Base-by-base conservation (phyloP, 1,140 invertebrate genomes). In the Semibalanus balanoides region DNA sequence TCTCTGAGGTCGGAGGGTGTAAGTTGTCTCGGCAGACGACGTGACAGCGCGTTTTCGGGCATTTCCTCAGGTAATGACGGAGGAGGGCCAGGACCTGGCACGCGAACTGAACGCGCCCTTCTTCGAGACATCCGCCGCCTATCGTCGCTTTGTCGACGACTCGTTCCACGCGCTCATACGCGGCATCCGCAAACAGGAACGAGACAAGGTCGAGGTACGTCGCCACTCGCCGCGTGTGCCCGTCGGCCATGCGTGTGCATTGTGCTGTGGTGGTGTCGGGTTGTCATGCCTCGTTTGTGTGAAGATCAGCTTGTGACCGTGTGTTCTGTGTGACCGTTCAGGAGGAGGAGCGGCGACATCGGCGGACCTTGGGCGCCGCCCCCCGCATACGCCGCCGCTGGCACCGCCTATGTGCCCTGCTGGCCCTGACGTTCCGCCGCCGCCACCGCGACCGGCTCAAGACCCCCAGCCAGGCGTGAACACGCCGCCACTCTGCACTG, bases 21-120 rank as follows among this genome's bases (percentile, higher is more conserved):
- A n/a, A n/a, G n/a, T n/a, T n/a, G n/a, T n/a, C n/a, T n/a, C n/a
- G n/a, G n/a, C n/a, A n/a, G n/a, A n/a, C n/a, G n/a, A n/a, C n/a
- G n/a, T n/a, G n/a, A n/a, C n/a, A n/a, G n/a, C n/a, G n/a, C n/a
- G n/a, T n/a, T n/a, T n/a, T n/a, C n/a, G n/a, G n/a, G n/a, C n/a
- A n/a, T n/a, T n/a, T n/a, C n/a, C n/a, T n/a, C 76, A 85, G 81
- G 84, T 82, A 28, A 78, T 79, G 17, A 79, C 80, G 35, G 81
- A 82, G 70, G 81, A 82, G 74, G 82, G 80, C 0, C 77, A 78
- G 73, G 76, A 78, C 0, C 74, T 82, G 30, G 80, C 82, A 1
- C 76, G 79, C 29, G 77, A 79, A 27, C 79, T 81, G 72, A 80
- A 79, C n/a, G 81, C 80, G 74, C 82, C 82, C 11, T 82, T 82